phyloP scores from a whole-genome alignment of 2,113 vertebrate species.

The Pampusana beccarii region DNA sequence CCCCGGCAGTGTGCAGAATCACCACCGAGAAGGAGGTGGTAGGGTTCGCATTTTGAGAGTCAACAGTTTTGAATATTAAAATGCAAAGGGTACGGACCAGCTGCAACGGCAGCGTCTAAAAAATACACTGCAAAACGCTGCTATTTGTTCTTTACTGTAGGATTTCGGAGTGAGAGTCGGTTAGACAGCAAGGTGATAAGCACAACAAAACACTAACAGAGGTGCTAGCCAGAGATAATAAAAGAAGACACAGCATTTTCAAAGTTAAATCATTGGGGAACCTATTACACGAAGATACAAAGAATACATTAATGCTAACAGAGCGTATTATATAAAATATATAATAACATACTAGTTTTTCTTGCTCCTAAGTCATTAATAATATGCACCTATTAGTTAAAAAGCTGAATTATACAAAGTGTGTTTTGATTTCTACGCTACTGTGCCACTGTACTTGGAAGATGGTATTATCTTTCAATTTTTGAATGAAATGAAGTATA shows the following conservation, averaged over 20 bases:
- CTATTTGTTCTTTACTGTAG: neutral
- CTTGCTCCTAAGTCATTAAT: neutral
- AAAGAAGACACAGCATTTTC: neutral
- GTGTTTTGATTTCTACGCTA: neutral
- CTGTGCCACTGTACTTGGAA: neutral
- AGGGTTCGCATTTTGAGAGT: constrained; percentile 58
- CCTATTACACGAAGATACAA: neutral
- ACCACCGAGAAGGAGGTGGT: neutral
- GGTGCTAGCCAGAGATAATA: neutral
- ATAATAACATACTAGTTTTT: neutral
- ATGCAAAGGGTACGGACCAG: neutral
- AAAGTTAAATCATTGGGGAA: constrained; percentile 7
- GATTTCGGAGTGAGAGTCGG: neutral
- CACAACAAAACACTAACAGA: neutral
- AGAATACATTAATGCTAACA: neutral
- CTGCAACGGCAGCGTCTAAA: neutral
- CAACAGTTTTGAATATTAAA: constrained; percentile 43
- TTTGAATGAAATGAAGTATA: neutral
- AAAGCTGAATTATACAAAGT: neutral
- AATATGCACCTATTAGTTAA: neutral
- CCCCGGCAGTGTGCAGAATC: neutral
- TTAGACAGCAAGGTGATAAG: constrained; percentile 11
- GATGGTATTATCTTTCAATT: neutral
- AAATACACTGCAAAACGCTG: neutral
- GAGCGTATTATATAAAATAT: neutral